Evolutionary conservation across 2,888 invertebrate species (phyloP), one percentile per base, ranked within the genome.

Genomic region (Drosophila kuntzei): DNA sequence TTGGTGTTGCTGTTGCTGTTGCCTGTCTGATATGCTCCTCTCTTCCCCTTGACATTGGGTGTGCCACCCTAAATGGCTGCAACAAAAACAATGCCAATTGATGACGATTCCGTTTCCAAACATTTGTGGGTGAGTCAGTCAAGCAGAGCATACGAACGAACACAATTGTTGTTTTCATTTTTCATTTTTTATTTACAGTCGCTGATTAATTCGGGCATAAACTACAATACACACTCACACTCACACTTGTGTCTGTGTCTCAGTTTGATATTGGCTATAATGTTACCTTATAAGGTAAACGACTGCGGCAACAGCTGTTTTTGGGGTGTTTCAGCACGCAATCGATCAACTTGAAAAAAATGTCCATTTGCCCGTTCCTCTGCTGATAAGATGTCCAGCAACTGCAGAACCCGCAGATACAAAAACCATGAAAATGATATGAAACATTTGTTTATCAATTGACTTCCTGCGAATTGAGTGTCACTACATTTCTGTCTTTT

Each of bases 261-360:
- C 32, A 47, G 51, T 11, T 34, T 62, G 64, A 51, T 58, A 64
- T 9, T 41, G 55, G 39, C 68, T 36, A 53, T 65, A 61, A 55
- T 57, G 62, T 72, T 71, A 67, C 82, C 82, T 61, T 83, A 76
- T 78, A 83, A 76, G 82, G 82, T 55, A 83, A 76, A 65, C 59
- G 61, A 12, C 39, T 34, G 49, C 46, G 53, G 51, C 39, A 55
- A 57, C 60, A 68, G 63, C 63, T 62, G 71, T 64, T 78, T 69
- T 62, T 46, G 43, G 61, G 49, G 27, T 43, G 39, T n/a, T 43
- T 54, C 25, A n/a, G 39, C 39, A 27, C 14, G 57, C 37, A 72
- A 70, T 78, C 78, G 62, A 75, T 77, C 75, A 60, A 58, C 49
- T 46, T 57, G 49, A 37, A 54, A 39, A 43, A 39, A 43, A n/a